Evolutionary conservation across 2,888 invertebrate genomes (phyloP), one percentile per base, ranked within the genome.

Genomic region (Stramonita haemastoma): DNA sequence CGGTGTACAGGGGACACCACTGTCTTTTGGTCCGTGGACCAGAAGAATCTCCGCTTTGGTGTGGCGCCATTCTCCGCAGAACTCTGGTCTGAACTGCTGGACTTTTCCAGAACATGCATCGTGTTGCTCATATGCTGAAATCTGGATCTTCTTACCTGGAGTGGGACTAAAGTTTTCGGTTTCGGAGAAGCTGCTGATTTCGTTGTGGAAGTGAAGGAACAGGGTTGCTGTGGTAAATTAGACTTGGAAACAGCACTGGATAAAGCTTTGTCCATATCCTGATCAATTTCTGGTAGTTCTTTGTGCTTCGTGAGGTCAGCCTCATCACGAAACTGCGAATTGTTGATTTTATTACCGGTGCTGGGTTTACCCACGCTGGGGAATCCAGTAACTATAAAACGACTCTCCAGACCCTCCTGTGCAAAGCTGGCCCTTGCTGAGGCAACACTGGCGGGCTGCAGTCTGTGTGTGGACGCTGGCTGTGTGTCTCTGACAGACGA

Each of bases 41-140:
- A 86, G 86, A 34, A 86, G 0, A 66, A 86, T 34, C 86, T 60
- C 22, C 86, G 60, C 34, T 66, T 60, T 26, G 86, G 86, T 17
- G 86, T 57, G 86, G 86, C 66, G 22, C 66, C 34, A 19, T 29
- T 66, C 13, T 86, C 86, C 1, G 86, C 22, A 32, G 86, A 86
- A 8, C 86, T 86, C 22, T 86, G 32, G 32, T 86, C 86, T 0
- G 86, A 86, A 17, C 86, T 86, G 86, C 86, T 86, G 60, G 86
- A 86, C 8, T 5, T 60, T 29, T 86, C 57, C 60, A 57, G 19
- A 6, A 32, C 57, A 0, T 60, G 34, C 32, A 66, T 57, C 19
- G 86, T 86, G 86, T 26, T 86, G 57, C 17, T 34, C 66, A n/a
- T 57, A 0, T 86, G 19, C 34, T 86, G 86, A 34, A 86, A 66